phyloP scores from a whole-genome alignment of 1,140 invertebrate species.

The Platorchestia sp. region DNA sequence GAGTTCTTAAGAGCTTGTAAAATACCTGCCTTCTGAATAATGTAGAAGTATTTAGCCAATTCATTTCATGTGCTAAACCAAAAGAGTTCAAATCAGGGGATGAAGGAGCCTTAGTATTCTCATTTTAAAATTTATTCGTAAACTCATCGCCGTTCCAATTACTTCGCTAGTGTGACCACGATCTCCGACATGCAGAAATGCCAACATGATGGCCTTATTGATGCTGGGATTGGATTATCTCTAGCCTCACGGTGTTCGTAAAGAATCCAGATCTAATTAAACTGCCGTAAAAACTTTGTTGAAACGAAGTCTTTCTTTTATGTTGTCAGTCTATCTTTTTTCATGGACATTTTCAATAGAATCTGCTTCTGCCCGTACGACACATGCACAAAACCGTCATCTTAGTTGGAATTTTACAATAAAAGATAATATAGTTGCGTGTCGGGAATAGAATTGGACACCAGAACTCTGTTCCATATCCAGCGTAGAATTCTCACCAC shows the following conservation, averaged over 20 bases:
- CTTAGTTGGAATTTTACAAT: background rate
- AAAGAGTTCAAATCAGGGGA: too few relatives aligned
- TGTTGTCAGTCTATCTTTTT: background rate
- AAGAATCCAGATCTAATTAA: background rate
- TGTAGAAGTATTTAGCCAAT: too few relatives aligned
- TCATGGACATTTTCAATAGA: too few relatives aligned
- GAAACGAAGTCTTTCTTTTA: background rate
- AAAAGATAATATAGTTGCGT: background rate
- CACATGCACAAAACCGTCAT: background rate
- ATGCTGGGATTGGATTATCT: background rate
- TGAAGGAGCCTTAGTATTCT: too few relatives aligned
- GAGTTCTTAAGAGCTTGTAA: too few relatives aligned
- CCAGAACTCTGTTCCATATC: too few relatives aligned
- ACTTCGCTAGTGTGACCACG: background rate
- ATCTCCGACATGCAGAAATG: background rate
- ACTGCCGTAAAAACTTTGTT: background rate
- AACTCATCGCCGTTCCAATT: background rate
- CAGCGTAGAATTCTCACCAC: too few relatives aligned
- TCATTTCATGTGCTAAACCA: too few relatives aligned
- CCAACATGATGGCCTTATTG: background rate
- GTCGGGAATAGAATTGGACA: background rate
- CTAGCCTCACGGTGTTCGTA: background rate
- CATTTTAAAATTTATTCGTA: too few relatives aligned
- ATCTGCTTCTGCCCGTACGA: too few relatives aligned
- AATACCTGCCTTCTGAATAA: too few relatives aligned